Percentiles rank a stretch among this genome's conserved stretches.
Conservation (phyloP, 1,140 invertebrate genomes). For the Popillia japonica region DNA sequence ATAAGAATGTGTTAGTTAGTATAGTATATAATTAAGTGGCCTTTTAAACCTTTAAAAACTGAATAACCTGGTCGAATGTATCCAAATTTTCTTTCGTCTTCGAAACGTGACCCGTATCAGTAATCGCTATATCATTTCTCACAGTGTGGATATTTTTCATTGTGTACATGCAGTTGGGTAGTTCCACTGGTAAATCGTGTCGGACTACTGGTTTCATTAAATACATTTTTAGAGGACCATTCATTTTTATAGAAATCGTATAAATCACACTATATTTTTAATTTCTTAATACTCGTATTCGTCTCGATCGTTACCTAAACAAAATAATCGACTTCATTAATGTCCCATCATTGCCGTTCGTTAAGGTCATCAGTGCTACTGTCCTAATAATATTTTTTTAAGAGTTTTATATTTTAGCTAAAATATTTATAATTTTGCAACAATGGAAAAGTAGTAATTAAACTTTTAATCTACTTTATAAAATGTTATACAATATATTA, state of each 20-base stretch:
- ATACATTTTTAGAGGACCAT: constrained; percentile 64
- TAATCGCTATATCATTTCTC: constrained; percentile 52
- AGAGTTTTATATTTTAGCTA: background rate
- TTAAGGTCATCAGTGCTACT: background rate
- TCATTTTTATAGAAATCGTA: constrained; percentile 52
- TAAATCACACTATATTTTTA: constrained; percentile 35
- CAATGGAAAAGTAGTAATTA: background rate
- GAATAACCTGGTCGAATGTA: constrained; percentile 74
- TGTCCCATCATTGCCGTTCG: constrained; percentile 36
- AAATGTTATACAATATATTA: background rate
- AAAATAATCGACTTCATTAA: constrained; percentile 34
- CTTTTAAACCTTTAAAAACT: constrained; percentile 71
- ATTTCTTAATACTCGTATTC: constrained; percentile 31
- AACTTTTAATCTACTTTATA: background rate
- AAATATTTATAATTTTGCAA: background rate
- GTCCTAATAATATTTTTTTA: background rate
- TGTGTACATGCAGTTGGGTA: constrained; percentile 70
- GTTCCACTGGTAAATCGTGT: constrained; percentile 60
- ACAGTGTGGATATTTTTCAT: constrained; percentile 68
- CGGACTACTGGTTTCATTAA: constrained; percentile 64
- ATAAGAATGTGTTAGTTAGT: constrained; percentile 13
- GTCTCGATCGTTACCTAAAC: constrained; percentile 34
- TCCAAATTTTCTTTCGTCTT: constrained; percentile 62
- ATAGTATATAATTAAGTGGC: constrained; percentile 22
- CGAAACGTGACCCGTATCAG: constrained; percentile 56